Evolutionary conservation across 2,113 vertebrate genomes (phyloP).

Genomic region (Pipa parva): DNA sequence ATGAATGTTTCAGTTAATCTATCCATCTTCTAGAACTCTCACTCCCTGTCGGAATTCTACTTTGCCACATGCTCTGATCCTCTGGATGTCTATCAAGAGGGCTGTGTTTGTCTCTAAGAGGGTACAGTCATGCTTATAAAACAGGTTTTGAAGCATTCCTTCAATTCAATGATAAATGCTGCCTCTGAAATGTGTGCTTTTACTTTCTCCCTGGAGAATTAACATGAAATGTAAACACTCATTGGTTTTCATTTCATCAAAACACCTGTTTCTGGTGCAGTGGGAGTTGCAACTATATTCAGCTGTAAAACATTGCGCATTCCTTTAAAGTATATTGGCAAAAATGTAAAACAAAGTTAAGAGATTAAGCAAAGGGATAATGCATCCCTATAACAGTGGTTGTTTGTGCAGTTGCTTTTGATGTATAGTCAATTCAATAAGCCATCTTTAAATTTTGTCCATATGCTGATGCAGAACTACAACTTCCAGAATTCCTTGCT

Average conservation of each 20-base stretch:
- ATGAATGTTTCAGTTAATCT: slow-evolving; percentile 72
- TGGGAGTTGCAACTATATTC: background rate
- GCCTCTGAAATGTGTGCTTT: background rate
- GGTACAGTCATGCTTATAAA: slow-evolving; percentile 11
- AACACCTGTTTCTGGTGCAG: background rate
- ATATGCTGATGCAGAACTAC: too few relatives aligned
- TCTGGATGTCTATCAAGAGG: slow-evolving; percentile 64
- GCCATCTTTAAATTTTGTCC: too few relatives aligned
- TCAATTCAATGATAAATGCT: background rate
- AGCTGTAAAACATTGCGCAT: background rate
- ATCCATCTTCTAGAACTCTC: slow-evolving; percentile 63
- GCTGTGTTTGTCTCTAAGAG: slow-evolving; percentile 68
- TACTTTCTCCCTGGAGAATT: background rate
- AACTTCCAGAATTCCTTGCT: too few relatives aligned
- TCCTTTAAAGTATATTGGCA: background rate
- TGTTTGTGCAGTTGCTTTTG: too few relatives aligned
- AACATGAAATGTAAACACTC: background rate
- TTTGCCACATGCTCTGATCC: slow-evolving; percentile 88
- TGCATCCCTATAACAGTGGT: too few relatives aligned
- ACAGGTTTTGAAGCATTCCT: background rate
- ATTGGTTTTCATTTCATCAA: background rate
- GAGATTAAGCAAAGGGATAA: too few relatives aligned
- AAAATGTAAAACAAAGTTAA: too few relatives aligned
- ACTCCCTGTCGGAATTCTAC: slow-evolving; percentile 66
- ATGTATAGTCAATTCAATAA: too few relatives aligned